A percentile compares a stretch with the other conserved stretches of the same genome.
Evolutionary conservation across 1,140 invertebrate genomes (phyloP).

Genomic region (Aphidius gifuensis): DNA sequence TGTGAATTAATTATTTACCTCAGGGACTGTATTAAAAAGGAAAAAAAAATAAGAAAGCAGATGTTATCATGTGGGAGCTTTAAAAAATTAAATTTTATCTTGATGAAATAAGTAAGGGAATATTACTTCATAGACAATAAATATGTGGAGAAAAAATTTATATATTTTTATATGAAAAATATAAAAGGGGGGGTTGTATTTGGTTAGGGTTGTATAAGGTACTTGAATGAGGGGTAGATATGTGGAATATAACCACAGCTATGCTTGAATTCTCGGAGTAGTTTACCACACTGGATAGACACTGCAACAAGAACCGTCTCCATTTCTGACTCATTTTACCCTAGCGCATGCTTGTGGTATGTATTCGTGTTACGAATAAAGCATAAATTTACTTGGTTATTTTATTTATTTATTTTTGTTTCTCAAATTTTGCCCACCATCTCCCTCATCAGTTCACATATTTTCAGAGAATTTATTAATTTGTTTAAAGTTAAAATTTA

Average conservation of each 20-base stretch:
- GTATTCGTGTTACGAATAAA: constrained; percentile 42
- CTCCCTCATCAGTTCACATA: no score
- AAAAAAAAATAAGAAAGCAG: background rate
- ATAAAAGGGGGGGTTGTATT: no score
- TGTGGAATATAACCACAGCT: no score
- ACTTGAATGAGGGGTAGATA: no score
- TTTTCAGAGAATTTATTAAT: no score
- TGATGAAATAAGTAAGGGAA: background rate
- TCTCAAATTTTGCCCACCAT: no score
- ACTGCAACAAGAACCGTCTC: constrained; percentile 9
- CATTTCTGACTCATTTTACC: constrained; percentile 7
- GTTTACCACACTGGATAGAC: no score
- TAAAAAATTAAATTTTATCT: constrained; percentile 30
- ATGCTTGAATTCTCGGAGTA: no score
- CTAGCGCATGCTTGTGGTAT: constrained; percentile 27
- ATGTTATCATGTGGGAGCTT: constrained; percentile 2
- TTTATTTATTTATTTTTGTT: constrained; percentile 15
- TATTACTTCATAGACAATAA: background rate
- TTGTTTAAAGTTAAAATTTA: no score
- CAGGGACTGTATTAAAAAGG: background rate
- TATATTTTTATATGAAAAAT: no score
- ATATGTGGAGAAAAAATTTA: no score
- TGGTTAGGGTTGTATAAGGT: no score
- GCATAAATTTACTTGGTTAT: constrained; percentile 42
- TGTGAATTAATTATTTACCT: background rate